Evolutionary conservation across 2,113 vertebrate species (phyloP), one percentile per base, ranked within the genome.

Genomic region (Hippocampus comes): DNA sequence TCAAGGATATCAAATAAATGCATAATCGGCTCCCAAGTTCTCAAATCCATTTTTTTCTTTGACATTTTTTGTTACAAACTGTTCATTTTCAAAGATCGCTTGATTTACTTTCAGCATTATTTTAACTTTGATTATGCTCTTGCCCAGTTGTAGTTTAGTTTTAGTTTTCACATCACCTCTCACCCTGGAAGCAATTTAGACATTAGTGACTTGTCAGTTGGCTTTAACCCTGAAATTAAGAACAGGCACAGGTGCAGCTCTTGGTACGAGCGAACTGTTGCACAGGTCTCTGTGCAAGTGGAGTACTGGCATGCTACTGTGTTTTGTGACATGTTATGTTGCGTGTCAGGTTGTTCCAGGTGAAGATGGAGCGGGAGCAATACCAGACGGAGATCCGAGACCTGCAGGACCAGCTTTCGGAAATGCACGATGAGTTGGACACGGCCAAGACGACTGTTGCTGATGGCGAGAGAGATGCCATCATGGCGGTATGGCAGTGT

Each of bases 351-450:
- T 91, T 99, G 75, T 98, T 96, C 84, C 94, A 98, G 94, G 94
- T 98, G 84, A 98, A 98, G 90, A 98, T 99, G 93, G 97, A 99
- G 71, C 92, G 93, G 71, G 96, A 98, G 30, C 93, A 97, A 77
- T 93, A 95, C 81, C 97, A 99, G 92, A 96, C 93, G 0, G 96
- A 99, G 89, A 96, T 99, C 88, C 89, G 97, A 83, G 97, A 99
- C 85, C 93, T 99, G 86, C 96, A 99, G 84, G 97, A 98, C 75
- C 97, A 99, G 85, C 95, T 99, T 57, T 99, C 97, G 0, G 97
- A 99, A 89, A 99, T 99, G 97, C 97, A 99, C 0, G 97, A 99
- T 46, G 97, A 98, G 80, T 88, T 99, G 23, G 97, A 99, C 86
- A 84, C 83, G 0, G 95, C 96, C 59, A 98, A 98, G 82, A 93